phyloP scores from a whole-genome alignment of 2,113 vertebrate genomes.

The Cranoglanis bouderius region DNA sequence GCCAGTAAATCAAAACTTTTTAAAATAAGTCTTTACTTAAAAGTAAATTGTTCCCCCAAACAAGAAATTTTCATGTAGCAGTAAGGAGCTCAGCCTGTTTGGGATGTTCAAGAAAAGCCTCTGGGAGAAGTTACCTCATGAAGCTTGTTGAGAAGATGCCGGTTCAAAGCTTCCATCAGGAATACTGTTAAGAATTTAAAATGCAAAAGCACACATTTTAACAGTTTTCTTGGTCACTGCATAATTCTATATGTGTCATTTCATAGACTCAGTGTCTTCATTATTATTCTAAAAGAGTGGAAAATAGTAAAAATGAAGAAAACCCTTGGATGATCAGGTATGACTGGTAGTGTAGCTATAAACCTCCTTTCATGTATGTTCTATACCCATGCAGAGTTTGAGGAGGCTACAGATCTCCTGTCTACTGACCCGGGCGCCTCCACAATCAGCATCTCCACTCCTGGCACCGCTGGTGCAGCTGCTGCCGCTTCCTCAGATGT shows the following conservation, averaged over 20 bases:
- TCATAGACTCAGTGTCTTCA: neutral
- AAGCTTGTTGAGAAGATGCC: neutral
- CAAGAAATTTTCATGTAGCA: neutral
- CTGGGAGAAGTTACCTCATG: too few species aligned
- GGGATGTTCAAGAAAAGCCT: neutral
- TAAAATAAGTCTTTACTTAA: too few species aligned
- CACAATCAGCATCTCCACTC: slow-evolving; percentile 60
- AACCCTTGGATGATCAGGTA: neutral
- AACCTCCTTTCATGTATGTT: neutral
- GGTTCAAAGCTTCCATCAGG: neutral
- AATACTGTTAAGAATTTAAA: neutral
- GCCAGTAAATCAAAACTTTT: too few species aligned
- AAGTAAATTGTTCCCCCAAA: too few species aligned
- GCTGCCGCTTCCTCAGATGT: slow-evolving; percentile 67
- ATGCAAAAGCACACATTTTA: neutral
- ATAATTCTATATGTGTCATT: neutral
- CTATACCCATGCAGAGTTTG: slow-evolving; percentile 72
- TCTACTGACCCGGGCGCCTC: slow-evolving; percentile 74
- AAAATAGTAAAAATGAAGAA: neutral
- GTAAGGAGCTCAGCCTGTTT: too few species aligned
- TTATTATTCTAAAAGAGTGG: neutral
- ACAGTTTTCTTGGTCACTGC: neutral
- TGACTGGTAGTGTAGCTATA: neutral
- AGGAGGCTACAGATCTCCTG: slow-evolving; percentile 77
- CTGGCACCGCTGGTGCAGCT: slow-evolving; percentile 24